A percentile compares a stretch with the other conserved stretches of the same genome.
phyloP scores from a whole-genome alignment of 2,797 vertebrate species.

The Cheirogaleus major region DNA sequence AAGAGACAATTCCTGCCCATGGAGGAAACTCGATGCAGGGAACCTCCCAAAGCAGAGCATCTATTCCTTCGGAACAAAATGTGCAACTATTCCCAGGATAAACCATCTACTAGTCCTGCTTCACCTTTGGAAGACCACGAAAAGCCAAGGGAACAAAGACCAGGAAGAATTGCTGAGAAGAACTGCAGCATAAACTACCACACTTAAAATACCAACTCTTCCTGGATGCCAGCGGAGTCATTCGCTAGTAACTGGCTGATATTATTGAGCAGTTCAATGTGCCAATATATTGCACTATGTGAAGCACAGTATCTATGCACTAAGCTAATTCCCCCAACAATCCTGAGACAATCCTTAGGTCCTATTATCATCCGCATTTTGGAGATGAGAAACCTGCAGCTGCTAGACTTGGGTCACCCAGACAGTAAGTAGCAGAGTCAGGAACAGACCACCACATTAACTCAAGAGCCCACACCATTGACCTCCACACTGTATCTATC shows the following conservation, averaged over 20 bases:
- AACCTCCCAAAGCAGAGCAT: slow-evolving; percentile 19
- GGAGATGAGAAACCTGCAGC: background rate
- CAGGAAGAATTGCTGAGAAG: background rate
- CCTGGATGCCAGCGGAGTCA: background rate
- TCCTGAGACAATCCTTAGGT: background rate
- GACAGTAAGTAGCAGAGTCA: background rate
- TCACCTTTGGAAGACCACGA: background rate
- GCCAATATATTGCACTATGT: background rate
- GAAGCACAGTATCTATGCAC: background rate
- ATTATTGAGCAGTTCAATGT: background rate
- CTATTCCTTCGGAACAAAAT: background rate
- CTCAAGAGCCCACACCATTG: background rate
- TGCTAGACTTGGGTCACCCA: background rate
- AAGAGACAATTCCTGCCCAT: background rate
- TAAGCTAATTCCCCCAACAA: background rate
- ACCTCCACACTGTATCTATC: background rate
- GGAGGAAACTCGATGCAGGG: background rate
- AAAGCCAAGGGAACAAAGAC: slow-evolving; percentile 34
- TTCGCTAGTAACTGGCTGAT: background rate
- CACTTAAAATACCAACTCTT: background rate
- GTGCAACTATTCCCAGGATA: background rate
- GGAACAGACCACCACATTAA: background rate
- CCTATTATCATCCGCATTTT: background rate
- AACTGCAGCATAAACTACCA: background rate
- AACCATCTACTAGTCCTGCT: background rate